Conservation (phyloP, 2,797 vertebrate genomes). For the Notoglanidium macrostoma region DNA sequence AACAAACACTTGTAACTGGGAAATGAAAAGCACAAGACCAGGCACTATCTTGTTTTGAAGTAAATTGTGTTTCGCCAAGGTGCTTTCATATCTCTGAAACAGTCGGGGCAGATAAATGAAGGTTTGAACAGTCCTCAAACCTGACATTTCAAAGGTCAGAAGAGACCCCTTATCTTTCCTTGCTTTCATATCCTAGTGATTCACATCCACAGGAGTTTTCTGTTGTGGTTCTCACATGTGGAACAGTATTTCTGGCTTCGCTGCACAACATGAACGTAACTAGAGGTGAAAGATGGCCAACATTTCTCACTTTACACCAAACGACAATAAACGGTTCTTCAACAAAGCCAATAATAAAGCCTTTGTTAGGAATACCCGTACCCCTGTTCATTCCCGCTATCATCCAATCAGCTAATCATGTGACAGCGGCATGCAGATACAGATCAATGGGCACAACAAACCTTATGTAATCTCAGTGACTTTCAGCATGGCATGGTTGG, state of each 20-base stretch:
- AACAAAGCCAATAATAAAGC: background rate
- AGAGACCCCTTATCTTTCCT: conserved; percentile 16
- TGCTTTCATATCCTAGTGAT: background rate
- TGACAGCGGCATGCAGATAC: background rate
- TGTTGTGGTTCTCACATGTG: background rate
- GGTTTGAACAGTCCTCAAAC: conserved; percentile 19
- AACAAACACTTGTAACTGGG: conserved; percentile 30
- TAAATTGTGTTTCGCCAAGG: conserved; percentile 44
- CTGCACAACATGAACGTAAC: background rate
- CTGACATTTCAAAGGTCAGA: conserved; percentile 39
- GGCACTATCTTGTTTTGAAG: conserved; percentile 46
- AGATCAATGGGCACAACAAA: background rate
- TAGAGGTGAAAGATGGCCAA: background rate
- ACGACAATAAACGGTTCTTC: background rate
- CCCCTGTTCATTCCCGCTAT: background rate
- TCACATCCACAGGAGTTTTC: background rate
- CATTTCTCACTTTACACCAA: background rate
- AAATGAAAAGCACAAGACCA: conserved; percentile 32
- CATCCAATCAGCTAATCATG: background rate
- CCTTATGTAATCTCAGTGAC: background rate
- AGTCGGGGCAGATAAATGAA: conserved; percentile 43
- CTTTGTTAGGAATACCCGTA: background rate
- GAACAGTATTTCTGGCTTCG: background rate
- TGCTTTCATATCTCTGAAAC: conserved; percentile 30
- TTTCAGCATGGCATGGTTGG: background rate